A percentile compares a stretch with the other conserved stretches of the same genome.
These are phyloP conservation scores for Archips xylosteana DNA, from an alignment of 2,888 invertebrate species.

Conservation along the genomic window DNA sequence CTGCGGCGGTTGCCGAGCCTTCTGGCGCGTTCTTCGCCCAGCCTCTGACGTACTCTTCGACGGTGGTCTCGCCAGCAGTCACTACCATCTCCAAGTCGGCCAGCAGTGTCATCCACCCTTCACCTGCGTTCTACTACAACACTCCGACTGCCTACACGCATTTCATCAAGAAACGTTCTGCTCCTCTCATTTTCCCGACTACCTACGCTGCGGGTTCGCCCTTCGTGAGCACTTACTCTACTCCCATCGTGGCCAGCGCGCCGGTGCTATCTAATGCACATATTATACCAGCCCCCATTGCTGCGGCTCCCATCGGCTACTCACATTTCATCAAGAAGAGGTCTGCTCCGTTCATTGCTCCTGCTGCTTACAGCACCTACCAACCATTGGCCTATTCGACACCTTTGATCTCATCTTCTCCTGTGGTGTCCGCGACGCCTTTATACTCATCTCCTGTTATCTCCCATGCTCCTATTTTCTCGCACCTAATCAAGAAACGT, in stretches of 20 bases:
- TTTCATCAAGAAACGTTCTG: constrained; percentile 63
- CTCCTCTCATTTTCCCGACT: constrained; percentile 50
- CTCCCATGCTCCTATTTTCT: constrained; percentile 55
- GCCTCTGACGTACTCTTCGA: constrained; percentile 58
- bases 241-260: constrained; percentile 44
- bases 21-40: constrained; percentile 48
- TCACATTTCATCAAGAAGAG: constrained; percentile 51
- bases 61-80: constrained; percentile 61
- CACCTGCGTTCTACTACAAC: constrained; percentile 62
- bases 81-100: constrained; percentile 70
- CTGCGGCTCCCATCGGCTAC: constrained; percentile 43
- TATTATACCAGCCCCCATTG: constrained; percentile 28
- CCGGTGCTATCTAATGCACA: constrained; percentile 40
- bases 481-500: constrained; percentile 69
- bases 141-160: constrained; percentile 61
- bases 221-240: constrained; percentile 42
- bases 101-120: constrained; percentile 77
- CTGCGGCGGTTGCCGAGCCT: constrained; percentile 78
- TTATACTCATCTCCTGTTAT: constrained; percentile 53
- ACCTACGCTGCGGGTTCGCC: constrained; percentile 46
- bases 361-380: constrained; percentile 57
- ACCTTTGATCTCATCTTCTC: constrained; percentile 58
- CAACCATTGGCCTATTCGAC: constrained; percentile 59
- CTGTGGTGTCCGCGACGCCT: constrained; percentile 53
- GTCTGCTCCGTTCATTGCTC: constrained; percentile 46